phyloP scores from a whole-genome alignment of 2,113 vertebrate species.

The Solea solea region DNA sequence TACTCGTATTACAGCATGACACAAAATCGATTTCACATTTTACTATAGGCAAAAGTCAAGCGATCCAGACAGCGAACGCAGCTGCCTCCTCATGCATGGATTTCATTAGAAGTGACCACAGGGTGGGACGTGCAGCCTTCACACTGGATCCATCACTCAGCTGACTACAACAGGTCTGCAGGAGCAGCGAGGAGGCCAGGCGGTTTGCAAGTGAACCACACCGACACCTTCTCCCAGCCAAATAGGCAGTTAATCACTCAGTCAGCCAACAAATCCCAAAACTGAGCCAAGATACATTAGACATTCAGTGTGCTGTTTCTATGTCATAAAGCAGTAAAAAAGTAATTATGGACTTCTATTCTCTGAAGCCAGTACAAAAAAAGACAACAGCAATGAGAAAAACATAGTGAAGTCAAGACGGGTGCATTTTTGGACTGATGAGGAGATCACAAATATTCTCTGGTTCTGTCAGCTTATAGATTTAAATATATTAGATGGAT shows the following conservation, averaged over 20 bases:
- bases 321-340: slow-evolving; percentile 36
- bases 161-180: slow-evolving; percentile 50
- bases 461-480: no score
- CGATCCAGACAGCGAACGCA: slow-evolving; percentile 9
- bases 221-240: slow-evolving; percentile 51
- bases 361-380: neutral
- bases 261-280: slow-evolving; percentile 51
- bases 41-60: no score
- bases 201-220: slow-evolving; percentile 55
- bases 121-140: slow-evolving; percentile 41
- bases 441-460: no score
- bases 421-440: no score
- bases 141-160: slow-evolving; percentile 54
- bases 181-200: slow-evolving; percentile 44
- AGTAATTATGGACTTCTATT: slow-evolving; percentile 44
- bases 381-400: no score
- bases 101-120: slow-evolving; percentile 51
- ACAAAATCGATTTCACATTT: no score
- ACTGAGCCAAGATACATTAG: slow-evolving; percentile 47
- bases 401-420: no score
- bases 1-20: no score
- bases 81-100: slow-evolving; percentile 49
- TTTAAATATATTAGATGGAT: no score
- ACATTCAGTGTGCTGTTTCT: slow-evolving; percentile 38
- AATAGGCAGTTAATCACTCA: slow-evolving; percentile 40